Evolutionary conservation across 2,888 invertebrate species (phyloP), one percentile per base, ranked within the genome.

Genomic region (Empis livida): DNA sequence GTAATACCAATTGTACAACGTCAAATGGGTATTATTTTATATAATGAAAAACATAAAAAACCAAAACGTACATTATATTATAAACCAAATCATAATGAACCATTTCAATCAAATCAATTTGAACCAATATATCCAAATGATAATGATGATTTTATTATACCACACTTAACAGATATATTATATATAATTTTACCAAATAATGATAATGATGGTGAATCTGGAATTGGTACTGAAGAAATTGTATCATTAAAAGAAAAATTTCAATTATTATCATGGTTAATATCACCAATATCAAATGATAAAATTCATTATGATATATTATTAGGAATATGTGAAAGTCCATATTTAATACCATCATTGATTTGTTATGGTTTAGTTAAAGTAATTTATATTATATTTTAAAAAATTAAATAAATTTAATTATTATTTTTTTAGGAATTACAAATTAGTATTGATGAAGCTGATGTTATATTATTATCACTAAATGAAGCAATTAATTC

Each of bases 361-460:
- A 32, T 47, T 20, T 16, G 42, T 3, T 40, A 45, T 20, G 50
- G 48, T 42, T 41, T 52, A 14, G 16, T 49, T 10, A 48, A 50
- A 40, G 52, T 50, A 35, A 32, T n/a, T n/a, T n/a, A n/a, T n/a
- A n/a, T n/a, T n/a, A 14, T 43, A 30, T 31, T 41, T 8, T 13
- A 20, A 20, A 10, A 37, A 14, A 20, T 20, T 20, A 37, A 15
- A 15, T 17, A 16, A 11, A 35, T 39, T 17, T 31, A n/a, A 11
- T 39, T 11, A 13, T 42, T 42, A 27, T 17, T 41, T 23, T 45
- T 43, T 9, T 30, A 51, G 52, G 38, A 40, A 32, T 9, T 31
- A 32, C 52, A 52, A 49, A 52, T 52, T 14, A 44, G 49, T 1
- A 3, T 38, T 3, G 49, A 50, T 14, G 52, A 52, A 49, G 52